Conservation (phyloP, 2,113 vertebrate genomes). For the Columba livia region DNA sequence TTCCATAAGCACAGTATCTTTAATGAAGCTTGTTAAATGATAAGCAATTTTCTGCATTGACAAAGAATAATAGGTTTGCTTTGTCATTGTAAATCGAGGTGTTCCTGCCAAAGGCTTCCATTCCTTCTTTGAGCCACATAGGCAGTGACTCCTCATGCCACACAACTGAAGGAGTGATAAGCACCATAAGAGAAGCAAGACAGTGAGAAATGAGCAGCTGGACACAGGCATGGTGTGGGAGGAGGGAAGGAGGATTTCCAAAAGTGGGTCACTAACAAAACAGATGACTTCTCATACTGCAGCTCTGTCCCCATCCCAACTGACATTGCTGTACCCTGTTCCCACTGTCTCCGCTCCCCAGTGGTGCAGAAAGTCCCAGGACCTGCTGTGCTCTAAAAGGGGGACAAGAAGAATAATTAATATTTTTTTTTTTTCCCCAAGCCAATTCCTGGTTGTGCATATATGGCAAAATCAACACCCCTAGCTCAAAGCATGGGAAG, state of each 20-base stretch:
- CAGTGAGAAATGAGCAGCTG: not conserved
- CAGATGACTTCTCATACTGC: not conserved
- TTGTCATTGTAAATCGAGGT: not conserved
- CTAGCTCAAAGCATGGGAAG: not conserved
- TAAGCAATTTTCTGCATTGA: conserved; percentile 17
- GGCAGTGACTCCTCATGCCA: rapidly evolving
- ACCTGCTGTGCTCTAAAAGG: not conserved
- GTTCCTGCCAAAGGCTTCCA: not conserved
- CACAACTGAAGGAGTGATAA: not conserved
- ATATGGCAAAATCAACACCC: not conserved
- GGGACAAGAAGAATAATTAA: not conserved
- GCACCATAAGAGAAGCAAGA: not conserved
- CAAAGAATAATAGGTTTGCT: not conserved
- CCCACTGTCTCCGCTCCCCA: rapidly evolving
- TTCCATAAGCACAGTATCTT: not conserved
- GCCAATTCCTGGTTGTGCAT: not conserved
- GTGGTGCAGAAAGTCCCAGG: rapidly evolving
- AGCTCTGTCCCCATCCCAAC: not conserved
- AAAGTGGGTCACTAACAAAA: conserved; percentile 14
- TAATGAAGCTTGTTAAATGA: conserved; percentile 35
- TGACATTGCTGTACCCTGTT: not conserved
- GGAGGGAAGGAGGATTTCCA: not conserved
- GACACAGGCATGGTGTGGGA: not conserved
- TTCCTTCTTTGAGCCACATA: not conserved
- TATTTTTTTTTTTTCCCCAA: not conserved